Evolutionary conservation across 2,888 invertebrate genomes (phyloP).

Genomic region (Amphiduros pacificus): DNA sequence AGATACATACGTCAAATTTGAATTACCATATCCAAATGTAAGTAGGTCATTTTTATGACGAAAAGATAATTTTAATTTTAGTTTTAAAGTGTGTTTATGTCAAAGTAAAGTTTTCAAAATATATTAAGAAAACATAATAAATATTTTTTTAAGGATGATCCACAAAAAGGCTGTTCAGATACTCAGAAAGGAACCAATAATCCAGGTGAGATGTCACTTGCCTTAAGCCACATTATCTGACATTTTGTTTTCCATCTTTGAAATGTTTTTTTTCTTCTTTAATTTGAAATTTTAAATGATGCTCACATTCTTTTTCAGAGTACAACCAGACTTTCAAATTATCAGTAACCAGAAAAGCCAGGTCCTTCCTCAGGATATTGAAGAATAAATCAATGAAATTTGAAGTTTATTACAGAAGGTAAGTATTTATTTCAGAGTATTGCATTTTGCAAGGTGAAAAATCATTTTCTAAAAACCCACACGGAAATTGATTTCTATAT

Average conservation of each 20-base stretch:
- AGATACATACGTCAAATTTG: conserved; percentile 90
- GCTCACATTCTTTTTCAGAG: conserved; percentile 61
- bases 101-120: background rate
- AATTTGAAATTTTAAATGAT: background rate
- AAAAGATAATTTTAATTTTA: background rate
- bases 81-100: background rate
- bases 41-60: conserved; percentile 43
- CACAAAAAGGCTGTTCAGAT: conserved; percentile 72
- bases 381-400: conserved; percentile 84
- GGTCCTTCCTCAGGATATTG: conserved; percentile 82
- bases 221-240: background rate
- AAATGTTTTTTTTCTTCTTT: background rate
- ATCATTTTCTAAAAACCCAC: too few species aligned
- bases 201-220: conserved; percentile 63
- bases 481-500: too few species aligned
- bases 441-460: too few species aligned
- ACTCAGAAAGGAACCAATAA: conserved; percentile 83
- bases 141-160: conserved; percentile 53
- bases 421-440: too few species aligned
- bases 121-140: too few species aligned
- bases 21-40: conserved; percentile 87
- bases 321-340: conserved; percentile 81
- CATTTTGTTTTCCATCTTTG: background rate
- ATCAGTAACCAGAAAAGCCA: conserved; percentile 75
- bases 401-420: conserved; percentile 92